These are phyloP conservation scores for Myathropa florea DNA, from an alignment of 2,888 invertebrate genomes.

Conservation along the genomic window DNA sequence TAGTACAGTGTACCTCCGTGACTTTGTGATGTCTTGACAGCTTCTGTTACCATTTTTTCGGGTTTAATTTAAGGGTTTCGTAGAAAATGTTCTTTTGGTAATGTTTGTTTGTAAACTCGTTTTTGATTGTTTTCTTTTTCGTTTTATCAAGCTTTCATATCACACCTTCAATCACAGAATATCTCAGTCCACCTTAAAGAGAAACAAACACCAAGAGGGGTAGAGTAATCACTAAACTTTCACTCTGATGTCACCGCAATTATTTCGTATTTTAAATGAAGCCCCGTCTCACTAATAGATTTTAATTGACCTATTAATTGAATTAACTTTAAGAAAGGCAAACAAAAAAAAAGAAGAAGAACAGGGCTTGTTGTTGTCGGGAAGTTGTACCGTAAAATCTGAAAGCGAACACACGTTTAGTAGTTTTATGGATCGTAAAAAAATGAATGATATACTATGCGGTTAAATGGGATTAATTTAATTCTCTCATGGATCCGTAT, in stretches of 20 bases:
- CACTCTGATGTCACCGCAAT: background rate
- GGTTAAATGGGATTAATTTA: background rate
- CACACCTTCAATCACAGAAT: conserved; percentile 45
- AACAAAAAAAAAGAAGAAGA: conserved; percentile 1
- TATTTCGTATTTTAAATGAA: background rate
- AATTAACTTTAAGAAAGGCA: background rate
- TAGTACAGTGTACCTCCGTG: conserved; percentile 66
- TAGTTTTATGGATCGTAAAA: conserved; percentile 1
- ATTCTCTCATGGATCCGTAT: background rate
- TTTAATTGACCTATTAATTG: conserved; percentile 48
- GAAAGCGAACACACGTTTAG: background rate
- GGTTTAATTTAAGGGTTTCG: background rate
- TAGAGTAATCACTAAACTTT: background rate
- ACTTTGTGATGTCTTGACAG: conserved; percentile 69
- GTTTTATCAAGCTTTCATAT: conserved; percentile 9
- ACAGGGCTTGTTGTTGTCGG: background rate
- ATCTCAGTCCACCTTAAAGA: conserved; percentile 51
- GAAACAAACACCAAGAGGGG: background rate
- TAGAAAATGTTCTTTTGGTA: background rate
- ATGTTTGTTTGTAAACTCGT: background rate
- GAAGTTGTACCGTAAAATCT: background rate
- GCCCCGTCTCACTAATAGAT: background rate
- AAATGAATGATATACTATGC: background rate
- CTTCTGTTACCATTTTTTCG: conserved; percentile 58
- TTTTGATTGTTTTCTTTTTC: background rate